phyloP scores from a whole-genome alignment of 2,888 invertebrate genomes.

The Pyrochroa serraticornis region DNA sequence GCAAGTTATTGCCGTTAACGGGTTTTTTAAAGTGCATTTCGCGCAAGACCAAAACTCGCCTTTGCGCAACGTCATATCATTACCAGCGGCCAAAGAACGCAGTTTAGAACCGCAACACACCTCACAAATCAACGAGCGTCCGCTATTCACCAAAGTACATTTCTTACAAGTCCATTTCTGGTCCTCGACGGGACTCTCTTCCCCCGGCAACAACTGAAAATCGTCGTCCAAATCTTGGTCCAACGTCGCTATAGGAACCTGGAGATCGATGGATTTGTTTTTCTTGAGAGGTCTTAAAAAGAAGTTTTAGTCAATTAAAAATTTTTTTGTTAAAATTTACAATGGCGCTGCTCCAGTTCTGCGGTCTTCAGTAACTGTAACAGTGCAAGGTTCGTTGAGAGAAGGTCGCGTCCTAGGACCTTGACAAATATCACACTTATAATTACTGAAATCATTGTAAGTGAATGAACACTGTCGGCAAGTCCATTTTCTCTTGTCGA shows the following conservation, averaged over 20 bases:
- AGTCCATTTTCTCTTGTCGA: slow-evolving; percentile 76
- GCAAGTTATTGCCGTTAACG: slow-evolving; percentile 69
- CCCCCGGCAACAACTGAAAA: slow-evolving; percentile 64
- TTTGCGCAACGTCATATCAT: slow-evolving; percentile 72
- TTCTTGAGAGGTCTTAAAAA: slow-evolving; percentile 52
- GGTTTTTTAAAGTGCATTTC: slow-evolving; percentile 83
- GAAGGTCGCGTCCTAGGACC: slow-evolving; percentile 68
- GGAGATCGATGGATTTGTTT: slow-evolving; percentile 46
- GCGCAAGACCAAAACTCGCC: slow-evolving; percentile 81
- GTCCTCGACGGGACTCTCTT: slow-evolving; percentile 44
- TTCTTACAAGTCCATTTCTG: slow-evolving; percentile 84
- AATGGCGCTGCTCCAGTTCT: slow-evolving; percentile 42
- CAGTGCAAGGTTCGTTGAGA: slow-evolving; percentile 69
- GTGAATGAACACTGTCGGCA: slow-evolving; percentile 88
- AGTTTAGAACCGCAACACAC: slow-evolving; percentile 87
- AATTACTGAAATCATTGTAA: slow-evolving; percentile 82
- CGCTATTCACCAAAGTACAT: slow-evolving; percentile 84
- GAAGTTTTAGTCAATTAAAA: slow-evolving; percentile 2
- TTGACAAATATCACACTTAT: slow-evolving; percentile 83
- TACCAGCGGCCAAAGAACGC: slow-evolving; percentile 67
- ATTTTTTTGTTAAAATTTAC: slow-evolving; percentile 31
- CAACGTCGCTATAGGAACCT: slow-evolving; percentile 69
- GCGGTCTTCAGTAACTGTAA: slow-evolving; percentile 69
- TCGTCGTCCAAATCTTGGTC: slow-evolving; percentile 76
- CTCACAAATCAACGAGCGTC: slow-evolving; percentile 74